A percentile compares a stretch with the other conserved stretches of the same genome.
Evolutionary conservation across 2,888 invertebrate species (phyloP).

Genomic region (Acheta domesticus): DNA sequence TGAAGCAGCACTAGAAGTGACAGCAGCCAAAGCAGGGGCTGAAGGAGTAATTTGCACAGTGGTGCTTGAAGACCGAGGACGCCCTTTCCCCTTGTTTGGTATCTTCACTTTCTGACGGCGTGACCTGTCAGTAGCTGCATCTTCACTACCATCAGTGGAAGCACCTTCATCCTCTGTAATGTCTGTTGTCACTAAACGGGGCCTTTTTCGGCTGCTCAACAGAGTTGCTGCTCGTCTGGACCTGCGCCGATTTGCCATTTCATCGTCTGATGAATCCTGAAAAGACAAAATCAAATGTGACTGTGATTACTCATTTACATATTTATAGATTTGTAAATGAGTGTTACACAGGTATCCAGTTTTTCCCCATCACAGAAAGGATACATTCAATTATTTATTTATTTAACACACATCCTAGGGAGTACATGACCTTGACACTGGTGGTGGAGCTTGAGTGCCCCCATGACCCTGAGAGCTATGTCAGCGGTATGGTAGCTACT

Average conservation of each 20-base stretch:
- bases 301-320: neutral
- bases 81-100: neutral
- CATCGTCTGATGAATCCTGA: conserved; percentile 35
- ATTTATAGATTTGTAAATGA: too few species aligned
- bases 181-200: conserved; percentile 25
- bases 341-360: too few species aligned
- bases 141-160: conserved; percentile 19
- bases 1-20: neutral
- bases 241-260: conserved; percentile 28
- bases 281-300: neutral
- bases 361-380: too few species aligned
- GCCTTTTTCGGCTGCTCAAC: conserved; percentile 31
- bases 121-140: neutral
- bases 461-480: too few species aligned
- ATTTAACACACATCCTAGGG: too few species aligned
- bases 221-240: conserved; percentile 29
- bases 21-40: neutral
- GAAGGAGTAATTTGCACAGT: neutral
- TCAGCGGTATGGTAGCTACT: too few species aligned
- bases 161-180: conserved; percentile 27
- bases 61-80: neutral
- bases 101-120: neutral
- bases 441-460: too few species aligned
- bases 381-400: too few species aligned
- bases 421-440: too few species aligned